phyloP scores from a whole-genome alignment of 92 coral and sea anemone genomes.

The Siderastrea radians region DNA sequence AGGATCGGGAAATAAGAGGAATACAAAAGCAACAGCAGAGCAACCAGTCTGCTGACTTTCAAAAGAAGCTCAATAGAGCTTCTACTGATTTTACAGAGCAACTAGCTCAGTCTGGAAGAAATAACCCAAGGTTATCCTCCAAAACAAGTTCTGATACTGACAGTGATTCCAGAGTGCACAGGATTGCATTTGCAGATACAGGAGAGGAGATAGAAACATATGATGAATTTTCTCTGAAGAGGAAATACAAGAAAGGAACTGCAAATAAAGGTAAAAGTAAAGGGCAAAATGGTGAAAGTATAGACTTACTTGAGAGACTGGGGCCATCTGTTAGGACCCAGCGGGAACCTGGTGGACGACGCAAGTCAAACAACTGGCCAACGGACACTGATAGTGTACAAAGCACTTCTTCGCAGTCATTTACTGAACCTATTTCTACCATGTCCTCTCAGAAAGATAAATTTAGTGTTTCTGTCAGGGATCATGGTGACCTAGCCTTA shows the following conservation, averaged over 20 bases:
- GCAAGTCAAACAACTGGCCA: constrained; percentile 37
- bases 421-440: constrained; percentile 75
- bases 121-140: background rate
- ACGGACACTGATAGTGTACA: constrained; percentile 85
- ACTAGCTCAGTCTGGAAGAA: background rate
- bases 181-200: constrained; percentile 3
- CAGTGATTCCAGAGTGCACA: constrained; percentile 33
- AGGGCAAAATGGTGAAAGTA: constrained; percentile 1
- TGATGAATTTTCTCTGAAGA: constrained; percentile 65
- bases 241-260: constrained; percentile 65
- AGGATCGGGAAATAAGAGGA: constrained; percentile 11
- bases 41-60: constrained; percentile 4
- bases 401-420: constrained; percentile 86
- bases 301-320: background rate
- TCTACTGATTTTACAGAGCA: background rate
- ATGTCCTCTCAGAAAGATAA: constrained; percentile 51
- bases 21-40: constrained; percentile 10
- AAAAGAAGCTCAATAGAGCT: constrained; percentile 15
- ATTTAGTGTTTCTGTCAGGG: constrained; percentile 56
- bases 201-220: constrained; percentile 44
- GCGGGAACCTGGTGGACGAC: constrained; percentile 17
- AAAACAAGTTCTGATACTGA: constrained; percentile 61
- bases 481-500: constrained; percentile 32
- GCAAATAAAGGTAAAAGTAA: constrained; percentile 26
- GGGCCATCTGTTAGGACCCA: constrained; percentile 16